Percentiles rank a stretch among this genome's conserved stretches.
Conservation (phyloP, 2,797 vertebrate species). For the Peromyscus aztecus region DNA sequence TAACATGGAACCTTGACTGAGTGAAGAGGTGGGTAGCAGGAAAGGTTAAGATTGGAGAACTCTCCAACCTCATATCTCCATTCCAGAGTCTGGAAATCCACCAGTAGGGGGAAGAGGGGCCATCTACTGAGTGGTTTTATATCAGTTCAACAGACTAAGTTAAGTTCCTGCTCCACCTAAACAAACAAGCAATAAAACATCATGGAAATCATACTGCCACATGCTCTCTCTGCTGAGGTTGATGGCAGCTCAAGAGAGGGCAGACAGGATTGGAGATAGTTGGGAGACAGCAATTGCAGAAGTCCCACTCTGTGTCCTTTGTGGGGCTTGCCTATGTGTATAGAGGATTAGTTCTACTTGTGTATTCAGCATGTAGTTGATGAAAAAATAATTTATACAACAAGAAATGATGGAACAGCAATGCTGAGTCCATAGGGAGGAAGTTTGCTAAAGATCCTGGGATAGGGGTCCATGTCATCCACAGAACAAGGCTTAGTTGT, state of each 20-base stretch:
- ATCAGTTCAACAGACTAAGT: not conserved
- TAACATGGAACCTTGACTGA: not conserved
- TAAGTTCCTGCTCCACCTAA: slow-evolving; percentile 10
- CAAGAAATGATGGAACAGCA: not conserved
- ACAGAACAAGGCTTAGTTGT: not conserved
- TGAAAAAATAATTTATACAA: slow-evolving; percentile 38
- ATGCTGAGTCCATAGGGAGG: not conserved
- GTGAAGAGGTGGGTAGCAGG: not conserved
- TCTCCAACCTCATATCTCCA: not conserved
- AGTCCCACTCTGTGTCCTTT: not conserved
- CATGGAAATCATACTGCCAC: not conserved
- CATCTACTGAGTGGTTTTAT: not conserved
- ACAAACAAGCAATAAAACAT: not conserved
- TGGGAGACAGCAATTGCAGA: too few species aligned
- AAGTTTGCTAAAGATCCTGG: slow-evolving; percentile 42
- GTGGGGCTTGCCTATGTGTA: not conserved
- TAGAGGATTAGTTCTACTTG: not conserved
- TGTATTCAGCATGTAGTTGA: not conserved
- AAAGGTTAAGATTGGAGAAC: too few species aligned
- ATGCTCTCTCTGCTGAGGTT: too few species aligned
- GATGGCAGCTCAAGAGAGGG: not conserved
- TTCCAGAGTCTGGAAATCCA: not conserved
- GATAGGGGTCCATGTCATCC: slow-evolving; percentile 7
- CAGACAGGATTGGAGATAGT: too few species aligned
- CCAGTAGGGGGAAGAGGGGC: not conserved